A percentile compares a stretch with the other conserved stretches of the same genome.
Conservation (phyloP, 2,888 invertebrate genomes). For the Harpalus rufipes region DNA sequence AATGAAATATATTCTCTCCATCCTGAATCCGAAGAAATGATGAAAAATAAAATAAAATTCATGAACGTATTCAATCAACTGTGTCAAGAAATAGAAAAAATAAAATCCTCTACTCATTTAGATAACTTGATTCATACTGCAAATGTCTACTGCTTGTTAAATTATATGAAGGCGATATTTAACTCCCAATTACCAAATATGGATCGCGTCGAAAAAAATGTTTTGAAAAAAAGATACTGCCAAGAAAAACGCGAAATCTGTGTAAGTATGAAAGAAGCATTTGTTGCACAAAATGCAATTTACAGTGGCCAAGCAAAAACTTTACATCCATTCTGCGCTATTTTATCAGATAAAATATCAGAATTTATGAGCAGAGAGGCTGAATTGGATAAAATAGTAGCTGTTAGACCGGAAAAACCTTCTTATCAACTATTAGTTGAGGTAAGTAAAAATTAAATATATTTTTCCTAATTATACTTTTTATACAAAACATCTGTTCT, state of each 20-base stretch:
- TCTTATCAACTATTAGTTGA: constrained; percentile 79
- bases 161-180: constrained; percentile 80
- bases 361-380: constrained; percentile 73
- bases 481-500: too few relatives aligned
- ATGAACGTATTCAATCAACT: constrained; percentile 68
- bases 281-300: constrained; percentile 79
- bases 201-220: constrained; percentile 90
- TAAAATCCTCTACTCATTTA: constrained; percentile 53
- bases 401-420: constrained; percentile 79
- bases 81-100: constrained; percentile 62
- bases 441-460: constrained; percentile 74
- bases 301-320: constrained; percentile 74
- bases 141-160: constrained; percentile 76
- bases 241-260: constrained; percentile 84
- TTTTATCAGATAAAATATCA: constrained; percentile 76
- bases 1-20: constrained; percentile 65
- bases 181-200: constrained; percentile 84
- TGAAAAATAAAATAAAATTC: constrained; percentile 68
- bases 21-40: constrained; percentile 63
- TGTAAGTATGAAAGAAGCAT: constrained; percentile 79
- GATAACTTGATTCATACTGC: constrained; percentile 70
- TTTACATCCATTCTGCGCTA: constrained; percentile 78
- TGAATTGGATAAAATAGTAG: constrained; percentile 79
- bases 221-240: constrained; percentile 85
- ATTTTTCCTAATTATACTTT: too few relatives aligned